Evolutionary conservation across 2,113 vertebrate species (phyloP).

Genomic region (Fukomys damarensis): DNA sequence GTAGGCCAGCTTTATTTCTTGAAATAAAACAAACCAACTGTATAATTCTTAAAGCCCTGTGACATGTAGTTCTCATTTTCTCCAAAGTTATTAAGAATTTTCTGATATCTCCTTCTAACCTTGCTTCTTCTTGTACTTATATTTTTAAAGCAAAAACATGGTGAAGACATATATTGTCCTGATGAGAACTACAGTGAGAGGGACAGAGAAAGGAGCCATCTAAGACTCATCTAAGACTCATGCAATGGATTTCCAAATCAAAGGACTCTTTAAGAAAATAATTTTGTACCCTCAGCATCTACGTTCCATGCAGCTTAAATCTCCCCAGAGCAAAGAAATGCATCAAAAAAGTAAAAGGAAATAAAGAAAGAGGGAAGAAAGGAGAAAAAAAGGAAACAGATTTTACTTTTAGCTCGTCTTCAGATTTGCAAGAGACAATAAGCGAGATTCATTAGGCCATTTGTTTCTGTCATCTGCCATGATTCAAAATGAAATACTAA

Average conservation of each 20-base stretch:
- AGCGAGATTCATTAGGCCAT: constrained; percentile 99
- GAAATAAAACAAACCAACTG: constrained; percentile 66
- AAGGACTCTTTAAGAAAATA: constrained; percentile 79
- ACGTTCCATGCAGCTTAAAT: constrained; percentile 73
- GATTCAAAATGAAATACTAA: constrained; percentile 99
- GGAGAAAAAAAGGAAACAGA: constrained; percentile 77
- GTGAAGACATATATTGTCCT: constrained; percentile 18
- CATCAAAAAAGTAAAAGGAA: constrained; percentile 49
- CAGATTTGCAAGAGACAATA: constrained; percentile 95
- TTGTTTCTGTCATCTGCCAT: constrained; percentile 98
- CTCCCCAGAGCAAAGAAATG: constrained; percentile 73
- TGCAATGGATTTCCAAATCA: constrained; percentile 49
- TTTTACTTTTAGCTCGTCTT: constrained; percentile 92
- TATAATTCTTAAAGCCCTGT: constrained; percentile 30
- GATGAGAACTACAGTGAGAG: background rate
- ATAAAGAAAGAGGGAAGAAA: background rate
- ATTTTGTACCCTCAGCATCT: constrained; percentile 67
- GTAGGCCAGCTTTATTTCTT: constrained; percentile 50
- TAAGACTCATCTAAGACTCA: rapidly evolving
- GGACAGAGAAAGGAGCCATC: background rate
- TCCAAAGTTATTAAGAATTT: background rate
- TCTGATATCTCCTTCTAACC: constrained; percentile 13
- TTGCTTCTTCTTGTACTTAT: constrained; percentile 19
- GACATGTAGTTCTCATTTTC: constrained; percentile 22
- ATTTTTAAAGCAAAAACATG: constrained; percentile 60